Percentiles rank a stretch among this genome's conserved stretches.
phyloP scores from a whole-genome alignment of 1,140 invertebrate genomes.

The Temnothorax curvispinosus region DNA sequence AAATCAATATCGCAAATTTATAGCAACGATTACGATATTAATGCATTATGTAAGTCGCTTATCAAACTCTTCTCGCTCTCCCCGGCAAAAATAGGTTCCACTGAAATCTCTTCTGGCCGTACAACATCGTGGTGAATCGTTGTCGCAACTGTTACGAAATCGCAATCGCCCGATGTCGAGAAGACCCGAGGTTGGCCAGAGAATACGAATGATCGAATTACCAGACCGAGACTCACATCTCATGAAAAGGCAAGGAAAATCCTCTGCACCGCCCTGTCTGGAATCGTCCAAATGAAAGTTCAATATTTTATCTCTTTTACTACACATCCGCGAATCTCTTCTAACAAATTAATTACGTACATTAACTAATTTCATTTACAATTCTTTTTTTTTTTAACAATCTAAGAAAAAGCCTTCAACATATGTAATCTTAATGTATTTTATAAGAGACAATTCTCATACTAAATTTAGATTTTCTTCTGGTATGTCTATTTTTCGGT shows the following conservation, averaged over 20 bases:
- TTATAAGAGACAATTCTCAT: neutral
- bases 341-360: slow-evolving; percentile 21
- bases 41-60: neutral
- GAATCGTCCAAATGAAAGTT: slow-evolving; percentile 71
- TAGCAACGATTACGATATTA: neutral
- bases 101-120: slow-evolving; percentile 45
- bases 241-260: slow-evolving; percentile 61
- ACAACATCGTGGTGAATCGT: slow-evolving; percentile 63
- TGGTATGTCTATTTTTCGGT: neutral
- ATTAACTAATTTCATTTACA: slow-evolving; percentile 25
- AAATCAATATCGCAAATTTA: neutral
- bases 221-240: slow-evolving; percentile 55
- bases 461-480: neutral
- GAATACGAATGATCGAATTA: slow-evolving; percentile 84
- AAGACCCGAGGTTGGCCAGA: slow-evolving; percentile 60
- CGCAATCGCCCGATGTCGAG: slow-evolving; percentile 69
- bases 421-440: neutral
- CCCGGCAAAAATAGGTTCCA: slow-evolving; percentile 12
- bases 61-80: slow-evolving; percentile 28
- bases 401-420: neutral
- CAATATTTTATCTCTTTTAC: slow-evolving; percentile 57
- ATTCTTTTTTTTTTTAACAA: neutral
- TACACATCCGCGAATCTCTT: neutral
- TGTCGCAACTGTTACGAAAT: slow-evolving; percentile 77
- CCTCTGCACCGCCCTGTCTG: slow-evolving; percentile 45